Evolutionary conservation across 2,797 vertebrate genomes (phyloP), one percentile per base, ranked within the genome.

Genomic region (Decapterus maruadsi): DNA sequence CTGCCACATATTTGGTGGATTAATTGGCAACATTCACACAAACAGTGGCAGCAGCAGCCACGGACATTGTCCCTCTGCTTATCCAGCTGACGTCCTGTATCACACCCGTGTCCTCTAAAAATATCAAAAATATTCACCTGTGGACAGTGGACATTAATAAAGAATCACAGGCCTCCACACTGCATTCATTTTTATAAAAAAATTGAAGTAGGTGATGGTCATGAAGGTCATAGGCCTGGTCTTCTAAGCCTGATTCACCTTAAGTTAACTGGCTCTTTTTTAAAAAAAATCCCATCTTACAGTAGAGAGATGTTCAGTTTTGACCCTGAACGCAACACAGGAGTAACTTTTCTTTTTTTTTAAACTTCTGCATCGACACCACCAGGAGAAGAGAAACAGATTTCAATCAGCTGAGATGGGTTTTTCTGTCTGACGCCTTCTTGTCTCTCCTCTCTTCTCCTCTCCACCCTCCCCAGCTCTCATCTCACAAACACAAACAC

Each of bases 371-470:
- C 26, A 26, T 26, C 57, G 8, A 36, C 34, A 40, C 20, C 0
- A 20, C 11, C 1, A 3, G 7, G 29, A 56, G 55, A 16, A 2
- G 1, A 46, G 43, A 14, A 9, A 66, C 5, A 6, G 50, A 75
- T 85, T 54, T 54, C 0, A 53, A 0, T 80, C 38, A n/a, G 74
- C 54, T 20, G 29, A 12, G 55, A 40, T 34, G 20, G 36, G 31
- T 34, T 34, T 34, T 0, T 20, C 73, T 1, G 36, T n/a, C 53
- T 4, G 82, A 88, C 62, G 74, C 80, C 85, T 70, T 55, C 20
- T 57, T 59, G 84, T 89, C 74, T 84, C 66, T 81, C 68, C 64
- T 2, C 29, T 81, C 68, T 62, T 2, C 29, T 56, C 22, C 17
- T 26, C 26, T 26, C 26, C 26, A 29, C 0, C 62, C 74, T 68